Evolutionary conservation across 2,797 vertebrate genomes (phyloP).

Genomic region (Thamnophis elegans): DNA sequence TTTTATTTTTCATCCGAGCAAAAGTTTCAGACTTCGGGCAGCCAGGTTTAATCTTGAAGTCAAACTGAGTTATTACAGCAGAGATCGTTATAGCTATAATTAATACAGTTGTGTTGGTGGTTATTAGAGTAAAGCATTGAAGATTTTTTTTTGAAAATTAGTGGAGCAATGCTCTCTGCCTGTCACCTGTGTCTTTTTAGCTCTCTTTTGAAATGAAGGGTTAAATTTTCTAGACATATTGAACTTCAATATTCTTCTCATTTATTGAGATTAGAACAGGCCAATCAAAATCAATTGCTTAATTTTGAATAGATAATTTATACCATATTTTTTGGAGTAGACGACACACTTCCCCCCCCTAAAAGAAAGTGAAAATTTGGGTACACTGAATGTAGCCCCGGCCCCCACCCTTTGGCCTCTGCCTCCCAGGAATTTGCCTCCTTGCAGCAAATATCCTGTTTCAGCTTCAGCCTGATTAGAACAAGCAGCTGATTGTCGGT

Average conservation of each 20-base stretch:
- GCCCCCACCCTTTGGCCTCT: no score
- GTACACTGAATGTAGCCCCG: no score
- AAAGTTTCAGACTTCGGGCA: not conserved
- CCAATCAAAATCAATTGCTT: not conserved
- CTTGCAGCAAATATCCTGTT: no score
- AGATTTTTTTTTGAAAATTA: not conserved
- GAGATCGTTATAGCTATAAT: not conserved
- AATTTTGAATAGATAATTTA: not conserved
- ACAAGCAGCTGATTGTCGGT: no score
- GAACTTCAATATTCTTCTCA: not conserved
- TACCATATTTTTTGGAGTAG: no score
- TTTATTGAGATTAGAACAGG: not conserved
- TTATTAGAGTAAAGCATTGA: constrained; percentile 16
- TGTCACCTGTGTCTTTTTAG: not conserved
- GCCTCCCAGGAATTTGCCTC: no score
- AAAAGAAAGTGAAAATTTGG: no score
- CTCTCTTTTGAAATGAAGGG: not conserved
- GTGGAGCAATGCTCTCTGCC: not conserved
- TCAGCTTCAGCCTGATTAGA: no score
- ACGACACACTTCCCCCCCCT: no score
- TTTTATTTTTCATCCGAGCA: not conserved
- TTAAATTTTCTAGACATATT: not conserved
- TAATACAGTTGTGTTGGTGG: not conserved
- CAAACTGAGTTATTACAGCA: not conserved
- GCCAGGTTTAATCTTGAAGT: not conserved